phyloP scores from a whole-genome alignment of 2,888 invertebrate genomes.

The Catocala nupta region DNA sequence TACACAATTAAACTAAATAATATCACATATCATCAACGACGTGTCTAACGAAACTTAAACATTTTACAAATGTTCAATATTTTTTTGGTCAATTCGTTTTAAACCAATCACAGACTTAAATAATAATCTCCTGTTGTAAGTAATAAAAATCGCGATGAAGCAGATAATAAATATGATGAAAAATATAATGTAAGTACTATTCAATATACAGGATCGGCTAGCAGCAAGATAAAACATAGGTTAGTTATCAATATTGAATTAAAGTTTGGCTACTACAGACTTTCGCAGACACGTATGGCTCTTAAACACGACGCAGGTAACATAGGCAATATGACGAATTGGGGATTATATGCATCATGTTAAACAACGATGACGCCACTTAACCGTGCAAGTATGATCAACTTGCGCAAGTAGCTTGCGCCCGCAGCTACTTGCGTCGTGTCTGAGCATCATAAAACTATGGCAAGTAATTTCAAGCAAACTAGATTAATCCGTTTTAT shows the following conservation, averaged over 20 bases:
- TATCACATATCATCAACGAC: slow-evolving; percentile 85
- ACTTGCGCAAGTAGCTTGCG: too few relatives aligned
- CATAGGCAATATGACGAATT: slow-evolving; percentile 16
- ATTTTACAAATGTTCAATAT: slow-evolving; percentile 44
- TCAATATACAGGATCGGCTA: slow-evolving; percentile 60
- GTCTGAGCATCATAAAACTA: not conserved
- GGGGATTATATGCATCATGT: too few relatives aligned
- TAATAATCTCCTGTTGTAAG: slow-evolving; percentile 41
- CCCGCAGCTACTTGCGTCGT: too few relatives aligned
- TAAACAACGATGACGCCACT: too few relatives aligned
- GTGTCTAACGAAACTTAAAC: slow-evolving; percentile 55
- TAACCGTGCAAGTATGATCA: too few relatives aligned
- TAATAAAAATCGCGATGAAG: slow-evolving; percentile 33
- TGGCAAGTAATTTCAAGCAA: slow-evolving; percentile 6
- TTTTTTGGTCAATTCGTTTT: slow-evolving; percentile 43
- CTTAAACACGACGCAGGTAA: slow-evolving; percentile 17
- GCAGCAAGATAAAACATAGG: slow-evolving; percentile 7
- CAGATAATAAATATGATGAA: slow-evolving; percentile 44
- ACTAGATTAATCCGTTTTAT: too few relatives aligned
- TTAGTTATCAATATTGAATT: too few relatives aligned
- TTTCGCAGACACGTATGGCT: too few relatives aligned
- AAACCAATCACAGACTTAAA: slow-evolving; percentile 60
- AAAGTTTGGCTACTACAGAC: too few relatives aligned
- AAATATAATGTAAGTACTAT: slow-evolving; percentile 66
- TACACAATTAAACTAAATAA: slow-evolving; percentile 74